Percentiles rank a stretch among this genome's conserved stretches.
Evolutionary conservation across 2,797 vertebrate species (phyloP).

Genomic region (Sebastes flavidus): DNA sequence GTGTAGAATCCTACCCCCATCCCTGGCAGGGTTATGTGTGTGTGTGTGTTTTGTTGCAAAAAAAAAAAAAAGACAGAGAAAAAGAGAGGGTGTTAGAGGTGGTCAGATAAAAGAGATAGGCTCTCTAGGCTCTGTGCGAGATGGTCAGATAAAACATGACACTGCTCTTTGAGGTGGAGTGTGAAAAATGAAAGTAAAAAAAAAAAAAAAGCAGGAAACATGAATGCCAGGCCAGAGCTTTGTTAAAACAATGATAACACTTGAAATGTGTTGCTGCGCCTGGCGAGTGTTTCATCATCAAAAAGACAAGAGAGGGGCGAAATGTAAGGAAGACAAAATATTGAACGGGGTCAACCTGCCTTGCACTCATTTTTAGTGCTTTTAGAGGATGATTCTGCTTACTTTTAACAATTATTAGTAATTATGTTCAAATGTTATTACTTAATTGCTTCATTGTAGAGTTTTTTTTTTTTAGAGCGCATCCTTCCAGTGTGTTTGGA

Average conservation of each 20-base stretch:
- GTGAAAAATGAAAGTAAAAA: conserved; percentile 56
- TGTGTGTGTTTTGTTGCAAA: conserved; percentile 33
- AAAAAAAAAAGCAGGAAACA: conserved; percentile 53
- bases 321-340: conserved; percentile 11
- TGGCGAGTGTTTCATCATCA: conserved; percentile 69
- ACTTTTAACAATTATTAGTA: conserved; percentile 26
- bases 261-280: conserved; percentile 66
- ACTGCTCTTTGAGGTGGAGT: conserved; percentile 73
- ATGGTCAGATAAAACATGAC: conserved; percentile 80
- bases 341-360: background rate
- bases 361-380: conserved; percentile 2
- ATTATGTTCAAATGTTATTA: conserved; percentile 32
- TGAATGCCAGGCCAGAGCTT: conserved; percentile 66
- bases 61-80: conserved; percentile 41
- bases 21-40: conserved; percentile 4
- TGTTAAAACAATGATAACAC: conserved; percentile 75
- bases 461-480: background rate
- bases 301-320: conserved; percentile 42
- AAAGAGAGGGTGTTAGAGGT: conserved; percentile 67
- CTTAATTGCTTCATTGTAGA: conserved; percentile 18
- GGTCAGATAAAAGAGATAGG: conserved; percentile 75
- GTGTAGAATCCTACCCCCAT: conserved; percentile 2
- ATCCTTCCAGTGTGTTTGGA: conserved; percentile 17
- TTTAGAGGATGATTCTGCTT: conserved; percentile 22
- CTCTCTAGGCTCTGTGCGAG: conserved; percentile 63